Evolutionary conservation across 2,888 invertebrate species (phyloP).

Genomic region (Platycheirus albimanus): DNA sequence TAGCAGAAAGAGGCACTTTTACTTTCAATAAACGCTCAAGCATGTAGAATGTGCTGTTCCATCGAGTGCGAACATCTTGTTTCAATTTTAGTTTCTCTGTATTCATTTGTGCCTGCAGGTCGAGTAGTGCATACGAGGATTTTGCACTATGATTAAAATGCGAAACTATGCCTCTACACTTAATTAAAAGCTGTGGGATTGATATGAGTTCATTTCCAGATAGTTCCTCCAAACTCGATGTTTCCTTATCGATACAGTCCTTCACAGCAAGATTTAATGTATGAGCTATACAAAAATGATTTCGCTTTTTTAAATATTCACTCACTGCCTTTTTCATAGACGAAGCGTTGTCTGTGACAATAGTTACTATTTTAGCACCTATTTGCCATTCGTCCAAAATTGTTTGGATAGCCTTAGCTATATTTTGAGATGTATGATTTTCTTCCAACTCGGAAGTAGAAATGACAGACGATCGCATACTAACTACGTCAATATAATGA

Average conservation of each 20-base stretch:
- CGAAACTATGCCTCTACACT: not conserved
- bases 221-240: not conserved
- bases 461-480: too few species aligned
- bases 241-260: not conserved
- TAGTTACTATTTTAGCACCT: not conserved
- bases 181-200: not conserved
- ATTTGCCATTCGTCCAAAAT: not conserved
- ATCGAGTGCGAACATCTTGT: slow-evolving; percentile 22
- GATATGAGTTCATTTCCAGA: not conserved
- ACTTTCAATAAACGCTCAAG: too few species aligned
- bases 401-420: not conserved
- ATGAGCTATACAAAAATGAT: not conserved
- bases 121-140: not conserved
- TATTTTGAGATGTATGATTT: too few species aligned
- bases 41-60: too few species aligned
- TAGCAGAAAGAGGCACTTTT: slow-evolving; percentile 33
- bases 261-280: not conserved
- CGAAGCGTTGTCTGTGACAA: not conserved
- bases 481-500: too few species aligned
- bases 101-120: slow-evolving; percentile 16
- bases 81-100: not conserved
- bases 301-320: not conserved
- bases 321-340: not conserved
- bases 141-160: not conserved
- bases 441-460: too few species aligned